Percentiles rank a stretch among this genome's conserved stretches.
phyloP scores from a whole-genome alignment of 1,140 invertebrate species.

The Brachionus calyciflorus region DNA sequence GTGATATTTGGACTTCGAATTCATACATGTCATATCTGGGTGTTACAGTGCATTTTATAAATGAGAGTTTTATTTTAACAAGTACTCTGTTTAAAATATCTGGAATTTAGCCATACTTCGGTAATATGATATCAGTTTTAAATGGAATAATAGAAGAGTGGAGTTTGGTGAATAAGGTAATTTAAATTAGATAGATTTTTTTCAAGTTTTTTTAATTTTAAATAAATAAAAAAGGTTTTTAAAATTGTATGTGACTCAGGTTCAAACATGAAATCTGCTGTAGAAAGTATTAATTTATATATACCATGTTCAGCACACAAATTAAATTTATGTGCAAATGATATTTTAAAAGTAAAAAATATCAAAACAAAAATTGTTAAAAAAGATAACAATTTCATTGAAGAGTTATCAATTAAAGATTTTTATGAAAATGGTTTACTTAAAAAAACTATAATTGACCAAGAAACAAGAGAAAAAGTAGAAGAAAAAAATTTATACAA shows the following conservation, averaged over 20 bases:
- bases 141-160: slow-evolving; percentile 20
- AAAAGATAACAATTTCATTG: slow-evolving; percentile 4
- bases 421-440: background rate
- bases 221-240: slow-evolving; percentile 11
- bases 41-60: background rate
- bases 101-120: background rate
- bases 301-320: background rate
- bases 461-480: background rate
- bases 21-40: background rate
- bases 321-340: background rate
- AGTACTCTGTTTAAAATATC: background rate
- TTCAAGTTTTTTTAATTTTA: background rate
- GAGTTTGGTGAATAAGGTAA: background rate
- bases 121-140: background rate
- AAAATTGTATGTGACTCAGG: background rate
- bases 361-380: background rate
- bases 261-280: background rate
- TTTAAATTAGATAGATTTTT: background rate
- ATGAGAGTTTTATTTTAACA: background rate
- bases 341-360: slow-evolving; percentile 10
- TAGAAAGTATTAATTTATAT: background rate
- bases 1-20: slow-evolving; percentile 8
- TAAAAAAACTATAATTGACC: background rate
- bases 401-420: background rate
- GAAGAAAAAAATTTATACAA: background rate